Evolutionary conservation across 1,140 invertebrate species (phyloP).

Genomic region (Diabrotica undecimpunctata): DNA sequence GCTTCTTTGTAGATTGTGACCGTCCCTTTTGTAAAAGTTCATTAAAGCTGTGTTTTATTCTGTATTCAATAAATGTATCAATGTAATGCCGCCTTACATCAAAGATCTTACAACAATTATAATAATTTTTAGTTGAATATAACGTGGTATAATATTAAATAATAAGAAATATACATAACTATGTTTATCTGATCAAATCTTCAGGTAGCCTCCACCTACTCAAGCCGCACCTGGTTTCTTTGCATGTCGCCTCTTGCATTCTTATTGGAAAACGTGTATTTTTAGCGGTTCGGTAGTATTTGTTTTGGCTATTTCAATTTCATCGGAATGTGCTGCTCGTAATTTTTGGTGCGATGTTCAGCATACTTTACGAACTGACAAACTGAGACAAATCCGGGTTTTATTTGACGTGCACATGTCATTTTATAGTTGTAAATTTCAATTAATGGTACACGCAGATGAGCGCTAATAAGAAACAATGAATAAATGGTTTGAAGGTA

Average conservation of each 20-base stretch:
- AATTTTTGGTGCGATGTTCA: constrained; percentile 9
- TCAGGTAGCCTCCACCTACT: not conserved
- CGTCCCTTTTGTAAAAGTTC: too few species aligned
- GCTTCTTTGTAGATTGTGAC: too few species aligned
- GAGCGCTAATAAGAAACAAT: too few species aligned
- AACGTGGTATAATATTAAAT: too few species aligned
- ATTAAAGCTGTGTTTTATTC: too few species aligned
- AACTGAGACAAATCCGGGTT: not conserved
- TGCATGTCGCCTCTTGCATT: constrained; percentile 14
- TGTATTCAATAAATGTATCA: too few species aligned
- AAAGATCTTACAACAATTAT: too few species aligned
- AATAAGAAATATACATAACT: too few species aligned
- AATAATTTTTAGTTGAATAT: too few species aligned
- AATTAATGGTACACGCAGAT: not conserved
- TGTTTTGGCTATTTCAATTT: constrained; percentile 23
- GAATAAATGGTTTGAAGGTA: too few species aligned
- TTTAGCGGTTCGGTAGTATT: constrained; percentile 19
- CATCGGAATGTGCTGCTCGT: constrained; percentile 15
- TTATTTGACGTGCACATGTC: constrained; percentile 14
- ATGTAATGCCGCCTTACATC: too few species aligned
- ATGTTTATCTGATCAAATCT: too few species aligned
- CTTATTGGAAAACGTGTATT: constrained; percentile 17
- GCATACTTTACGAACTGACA: constrained; percentile 16
- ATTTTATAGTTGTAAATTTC: not conserved
- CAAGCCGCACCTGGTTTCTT: constrained; percentile 8